Conservation (phyloP, 2,797 vertebrate genomes). For the Nannoperca australis region DNA sequence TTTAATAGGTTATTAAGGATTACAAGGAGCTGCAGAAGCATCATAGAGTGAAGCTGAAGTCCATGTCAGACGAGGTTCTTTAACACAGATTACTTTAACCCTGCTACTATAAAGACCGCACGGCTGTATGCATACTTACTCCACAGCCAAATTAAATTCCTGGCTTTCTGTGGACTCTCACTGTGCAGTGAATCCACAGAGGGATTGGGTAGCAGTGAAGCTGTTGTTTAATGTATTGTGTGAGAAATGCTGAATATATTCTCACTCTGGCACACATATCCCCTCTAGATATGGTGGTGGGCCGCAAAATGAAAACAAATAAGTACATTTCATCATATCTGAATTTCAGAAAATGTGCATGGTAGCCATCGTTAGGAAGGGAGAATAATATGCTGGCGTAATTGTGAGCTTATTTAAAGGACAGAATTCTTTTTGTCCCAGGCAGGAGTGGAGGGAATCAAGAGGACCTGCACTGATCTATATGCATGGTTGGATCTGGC, state of each 20-base stretch:
- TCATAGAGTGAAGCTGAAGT: conserved; percentile 29
- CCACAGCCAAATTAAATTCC: conserved; percentile 50
- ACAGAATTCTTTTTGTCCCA: conserved; percentile 30
- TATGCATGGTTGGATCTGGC: conserved; percentile 60
- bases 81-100: conserved; percentile 52
- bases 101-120: conserved; percentile 28
- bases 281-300: conserved; percentile 17
- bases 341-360: conserved; percentile 24
- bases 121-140: conserved; percentile 36
- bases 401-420: conserved; percentile 49
- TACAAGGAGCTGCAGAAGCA: conserved; percentile 28
- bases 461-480: conserved; percentile 57
- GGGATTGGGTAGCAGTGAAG: conserved; percentile 37
- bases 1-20: conserved; percentile 23
- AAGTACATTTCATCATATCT: conserved; percentile 41
- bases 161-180: conserved; percentile 34
- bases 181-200: conserved; percentile 46
- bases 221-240: conserved; percentile 73
- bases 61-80: conserved; percentile 53
- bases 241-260: conserved; percentile 37
- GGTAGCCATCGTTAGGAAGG: conserved; percentile 13
- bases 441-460: conserved; percentile 39
- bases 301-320: conserved; percentile 45
- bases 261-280: conserved; percentile 3
- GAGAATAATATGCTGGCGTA: conserved; percentile 22